Base-by-base conservation (phyloP, 2,888 invertebrate genomes). In the Lathronympha strigana region DNA sequence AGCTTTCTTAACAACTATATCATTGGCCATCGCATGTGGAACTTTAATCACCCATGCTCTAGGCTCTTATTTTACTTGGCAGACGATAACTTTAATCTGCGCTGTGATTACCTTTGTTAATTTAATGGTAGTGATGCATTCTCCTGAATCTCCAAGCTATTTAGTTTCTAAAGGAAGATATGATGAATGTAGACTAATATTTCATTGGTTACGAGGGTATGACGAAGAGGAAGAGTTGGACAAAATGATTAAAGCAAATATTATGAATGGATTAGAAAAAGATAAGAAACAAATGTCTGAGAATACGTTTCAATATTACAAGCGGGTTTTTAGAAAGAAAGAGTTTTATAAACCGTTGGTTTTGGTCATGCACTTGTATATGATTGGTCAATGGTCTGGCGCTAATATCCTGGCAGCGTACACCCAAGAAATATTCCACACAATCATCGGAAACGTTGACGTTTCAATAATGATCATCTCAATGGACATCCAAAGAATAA, bases 111-210 rank as follows among this genome's bases (percentile, higher is more conserved):
- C 89, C 0, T 64, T 88, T 5, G 70, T 36, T 75, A 89, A 25
- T 75, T 49, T 93, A 11, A 40, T 73, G 11, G 73, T 78, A 6
- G 69, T 74, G 0, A 25, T 71, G 5, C 61, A 63, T 9, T 73
- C 74, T 28, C 93, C 93, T 0, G 94, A 95, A 79, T 92, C 94
- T 6, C 94, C 94, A 0, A 85, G 86, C 47, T 94, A 93, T 93
- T 73, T 94, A 40, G 82, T 93, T 1, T 84, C 89, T 9, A 90
- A 90, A 67, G 88, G 88, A 5, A 82, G 84, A 17, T 75, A 84
- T 0, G 84, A 83, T 0, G 87, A 93, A 63, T 93, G 94, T 0
- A 84, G 86, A 63, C 73, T 80, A 15, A 83, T 92, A 0, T 92
- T 93, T n/a, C 82, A 85, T 49, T 93, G 89, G 83, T 86, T 93